phyloP scores from a whole-genome alignment of 2,888 invertebrate species.

The Lepidochrysops patricia region DNA sequence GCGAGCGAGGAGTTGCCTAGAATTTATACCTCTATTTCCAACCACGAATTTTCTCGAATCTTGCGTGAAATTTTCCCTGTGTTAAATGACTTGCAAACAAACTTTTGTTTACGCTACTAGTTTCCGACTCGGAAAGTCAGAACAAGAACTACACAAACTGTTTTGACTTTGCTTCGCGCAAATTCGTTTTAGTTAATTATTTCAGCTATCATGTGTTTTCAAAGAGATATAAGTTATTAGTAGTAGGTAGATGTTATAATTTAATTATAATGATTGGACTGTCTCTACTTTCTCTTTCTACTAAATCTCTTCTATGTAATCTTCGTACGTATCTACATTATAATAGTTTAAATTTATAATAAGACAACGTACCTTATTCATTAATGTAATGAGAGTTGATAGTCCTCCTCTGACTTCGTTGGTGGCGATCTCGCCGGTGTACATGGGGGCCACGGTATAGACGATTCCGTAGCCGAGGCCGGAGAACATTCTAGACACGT shows the following conservation, averaged over 20 bases:
- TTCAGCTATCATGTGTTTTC: too few relatives aligned
- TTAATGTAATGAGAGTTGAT: conserved; percentile 76
- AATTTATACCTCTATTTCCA: background rate
- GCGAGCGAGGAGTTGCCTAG: background rate
- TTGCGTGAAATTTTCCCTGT: background rate
- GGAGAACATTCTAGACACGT: conserved; percentile 75
- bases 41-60: background rate
- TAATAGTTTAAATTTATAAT: too few relatives aligned
- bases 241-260: too few relatives aligned
- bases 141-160: background rate
- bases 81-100: background rate
- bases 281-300: too few relatives aligned
- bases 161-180: background rate
- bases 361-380: conserved; percentile 62
- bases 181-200: too few relatives aligned
- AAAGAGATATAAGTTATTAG: too few relatives aligned
- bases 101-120: background rate
- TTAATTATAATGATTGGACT: too few relatives aligned
- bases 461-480: conserved; percentile 77
- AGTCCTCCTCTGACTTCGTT: conserved; percentile 76
- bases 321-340: too few relatives aligned
- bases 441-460: conserved; percentile 77
- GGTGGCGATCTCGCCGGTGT: conserved; percentile 77
- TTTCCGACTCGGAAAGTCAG: too few relatives aligned
- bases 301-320: too few relatives aligned